These are phyloP conservation scores for Leptothorax acervorum DNA, from an alignment of 2,888 invertebrate genomes.

Conservation along the genomic window DNA sequence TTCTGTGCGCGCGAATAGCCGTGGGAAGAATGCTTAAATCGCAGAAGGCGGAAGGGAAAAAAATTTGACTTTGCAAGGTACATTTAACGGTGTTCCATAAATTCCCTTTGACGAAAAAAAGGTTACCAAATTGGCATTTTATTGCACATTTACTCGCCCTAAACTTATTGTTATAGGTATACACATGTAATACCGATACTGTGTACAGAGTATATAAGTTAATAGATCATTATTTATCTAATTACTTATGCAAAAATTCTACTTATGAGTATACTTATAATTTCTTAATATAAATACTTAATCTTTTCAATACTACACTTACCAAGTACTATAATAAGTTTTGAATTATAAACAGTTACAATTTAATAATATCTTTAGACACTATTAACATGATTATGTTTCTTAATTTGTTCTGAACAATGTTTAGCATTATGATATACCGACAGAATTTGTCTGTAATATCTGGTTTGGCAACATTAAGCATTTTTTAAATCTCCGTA, in stretches of 20 bases:
- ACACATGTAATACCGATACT: neutral
- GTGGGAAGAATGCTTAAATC: slow-evolving; percentile 26
- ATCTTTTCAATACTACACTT: neutral
- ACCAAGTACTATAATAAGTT: neutral
- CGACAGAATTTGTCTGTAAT: neutral
- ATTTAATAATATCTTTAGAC: neutral
- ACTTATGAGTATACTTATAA: neutral
- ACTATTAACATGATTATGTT: neutral
- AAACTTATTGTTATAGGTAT: neutral
- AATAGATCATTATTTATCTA: neutral
- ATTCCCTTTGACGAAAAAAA: neutral
- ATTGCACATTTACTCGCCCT: neutral
- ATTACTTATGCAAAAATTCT: neutral
- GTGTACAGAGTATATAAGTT: neutral
- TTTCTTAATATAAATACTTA: neutral
- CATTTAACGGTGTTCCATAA: neutral
- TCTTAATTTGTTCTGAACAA: neutral
- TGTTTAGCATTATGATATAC: neutral
- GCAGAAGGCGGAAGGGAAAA: neutral
- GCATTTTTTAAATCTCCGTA: neutral
- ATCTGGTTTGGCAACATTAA: neutral
- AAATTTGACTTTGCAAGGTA: slow-evolving; percentile 23
- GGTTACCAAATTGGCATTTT: neutral
- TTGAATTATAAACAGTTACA: neutral
- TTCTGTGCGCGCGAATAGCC: slow-evolving; percentile 65